A percentile compares a stretch with the other conserved stretches of the same genome.
Conservation (phyloP, 2,113 vertebrate species). For the Triplophysa dalaica region DNA sequence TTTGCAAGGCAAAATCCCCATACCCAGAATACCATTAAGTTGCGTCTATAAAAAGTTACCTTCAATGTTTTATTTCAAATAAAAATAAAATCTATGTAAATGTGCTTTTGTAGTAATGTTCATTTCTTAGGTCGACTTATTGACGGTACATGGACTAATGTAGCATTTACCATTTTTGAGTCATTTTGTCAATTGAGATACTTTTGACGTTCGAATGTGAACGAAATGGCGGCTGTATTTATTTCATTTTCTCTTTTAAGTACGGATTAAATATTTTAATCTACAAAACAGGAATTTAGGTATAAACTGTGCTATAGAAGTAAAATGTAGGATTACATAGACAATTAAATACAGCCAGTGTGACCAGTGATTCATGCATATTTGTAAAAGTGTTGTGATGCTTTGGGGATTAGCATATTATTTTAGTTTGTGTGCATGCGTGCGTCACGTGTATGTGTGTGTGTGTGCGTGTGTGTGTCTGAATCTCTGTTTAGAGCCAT, state of each 20-base stretch:
- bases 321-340: no score
- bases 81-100: not conserved
- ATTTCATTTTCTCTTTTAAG: no score
- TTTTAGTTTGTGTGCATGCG: not conserved
- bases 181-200: no score
- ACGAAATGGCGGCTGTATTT: no score
- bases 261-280: no score
- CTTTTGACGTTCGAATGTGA: no score
- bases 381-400: slow-evolving; percentile 1
- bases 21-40: no score
- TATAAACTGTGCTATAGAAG: not conserved
- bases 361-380: slow-evolving; percentile 2
- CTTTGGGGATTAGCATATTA: not conserved
- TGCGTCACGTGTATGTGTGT: not conserved
- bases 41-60: no score
- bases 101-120: not conserved
- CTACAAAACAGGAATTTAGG: no score
- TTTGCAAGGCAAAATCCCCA: no score
- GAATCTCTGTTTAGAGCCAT: slow-evolving; percentile 13
- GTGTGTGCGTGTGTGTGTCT: not conserved
- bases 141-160: not conserved
- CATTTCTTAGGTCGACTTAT: no score
- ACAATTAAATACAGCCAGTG: slow-evolving; percentile 7
- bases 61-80: not conserved
- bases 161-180: not conserved